Conservation (phyloP, 2,797 vertebrate species). For the Liasis olivaceus region DNA sequence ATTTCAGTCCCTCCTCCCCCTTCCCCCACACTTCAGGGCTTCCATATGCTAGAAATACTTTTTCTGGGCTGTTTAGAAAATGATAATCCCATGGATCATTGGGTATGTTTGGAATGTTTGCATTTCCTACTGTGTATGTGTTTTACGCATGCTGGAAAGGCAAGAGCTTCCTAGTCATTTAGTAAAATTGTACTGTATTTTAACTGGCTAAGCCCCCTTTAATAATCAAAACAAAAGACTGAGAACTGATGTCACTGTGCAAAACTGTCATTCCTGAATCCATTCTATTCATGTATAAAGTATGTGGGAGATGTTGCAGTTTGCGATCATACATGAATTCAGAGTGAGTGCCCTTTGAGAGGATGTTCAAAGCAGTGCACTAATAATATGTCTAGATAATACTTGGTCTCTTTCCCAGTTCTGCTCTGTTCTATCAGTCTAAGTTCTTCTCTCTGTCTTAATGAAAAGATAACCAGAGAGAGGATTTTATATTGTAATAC, state of each 20-base stretch:
- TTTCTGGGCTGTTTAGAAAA: slow-evolving; percentile 58
- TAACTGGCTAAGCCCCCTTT: slow-evolving; percentile 52
- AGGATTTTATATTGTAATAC: not conserved
- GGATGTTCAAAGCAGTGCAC: not conserved
- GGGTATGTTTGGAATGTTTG: slow-evolving; percentile 68
- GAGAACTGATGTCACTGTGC: not conserved
- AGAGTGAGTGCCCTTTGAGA: too few relatives aligned
- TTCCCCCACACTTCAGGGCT: slow-evolving; percentile 30
- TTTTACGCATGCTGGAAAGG: slow-evolving; percentile 69
- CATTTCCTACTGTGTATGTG: slow-evolving; percentile 61
- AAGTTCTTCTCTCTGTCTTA: not conserved
- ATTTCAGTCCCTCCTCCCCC: slow-evolving; percentile 50
- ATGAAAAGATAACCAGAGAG: not conserved
- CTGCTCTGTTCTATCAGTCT: not conserved
- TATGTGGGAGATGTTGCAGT: not conserved
- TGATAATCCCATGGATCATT: slow-evolving; percentile 60
- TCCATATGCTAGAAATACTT: slow-evolving; percentile 63
- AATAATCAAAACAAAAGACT: slow-evolving; percentile 45
- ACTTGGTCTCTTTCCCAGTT: not conserved
- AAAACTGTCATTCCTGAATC: not conserved
- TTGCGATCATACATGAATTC: too few relatives aligned
- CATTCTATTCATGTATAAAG: not conserved
- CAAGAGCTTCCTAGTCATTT: slow-evolving; percentile 64
- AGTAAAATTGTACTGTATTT: slow-evolving; percentile 59
- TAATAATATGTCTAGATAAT: not conserved